Evolutionary conservation across 2,113 vertebrate species (phyloP).

Genomic region (Melanocharis versteri): DNA sequence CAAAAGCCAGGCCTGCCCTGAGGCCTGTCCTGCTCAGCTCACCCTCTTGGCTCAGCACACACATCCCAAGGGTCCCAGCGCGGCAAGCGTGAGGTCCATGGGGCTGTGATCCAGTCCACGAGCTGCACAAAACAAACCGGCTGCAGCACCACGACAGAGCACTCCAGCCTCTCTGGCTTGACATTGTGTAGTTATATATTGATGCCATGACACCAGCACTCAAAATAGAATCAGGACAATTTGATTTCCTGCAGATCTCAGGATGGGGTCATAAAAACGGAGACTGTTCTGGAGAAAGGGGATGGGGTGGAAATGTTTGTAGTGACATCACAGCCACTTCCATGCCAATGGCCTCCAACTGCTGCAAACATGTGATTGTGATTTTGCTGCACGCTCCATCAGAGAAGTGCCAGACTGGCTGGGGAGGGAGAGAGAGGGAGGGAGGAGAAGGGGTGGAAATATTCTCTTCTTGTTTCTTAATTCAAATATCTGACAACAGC

Average conservation of each 20-base stretch:
- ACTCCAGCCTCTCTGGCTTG: neutral
- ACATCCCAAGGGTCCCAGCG: neutral
- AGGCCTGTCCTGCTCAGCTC: neutral
- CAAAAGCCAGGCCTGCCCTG: neutral
- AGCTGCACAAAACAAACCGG: neutral
- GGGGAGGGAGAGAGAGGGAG: neutral
- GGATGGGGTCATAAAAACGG: constrained; percentile 66
- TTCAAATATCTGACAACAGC: constrained; percentile 45
- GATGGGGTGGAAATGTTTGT: constrained; percentile 61
- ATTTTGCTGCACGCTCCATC: constrained; percentile 63
- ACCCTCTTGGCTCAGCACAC: neutral
- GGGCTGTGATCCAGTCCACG: neutral
- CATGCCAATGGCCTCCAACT: constrained; percentile 64
- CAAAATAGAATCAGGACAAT: constrained; percentile 61
- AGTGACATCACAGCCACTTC: constrained; percentile 63
- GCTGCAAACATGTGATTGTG: constrained; percentile 65
- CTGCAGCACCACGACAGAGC: neutral
- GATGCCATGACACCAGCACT: constrained; percentile 55
- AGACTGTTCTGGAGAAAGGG: constrained; percentile 62
- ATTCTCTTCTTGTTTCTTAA: constrained; percentile 33
- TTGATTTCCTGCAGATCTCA: constrained; percentile 68
- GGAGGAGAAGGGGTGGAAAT: constrained; percentile 40
- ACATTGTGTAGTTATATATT: neutral
- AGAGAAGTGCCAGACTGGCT: constrained; percentile 49
- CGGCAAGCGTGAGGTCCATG: neutral